A percentile compares a stretch with the other conserved stretches of the same genome.
phyloP scores from a whole-genome alignment of 2,888 invertebrate species.

The Sphaeridia pumilis region DNA sequence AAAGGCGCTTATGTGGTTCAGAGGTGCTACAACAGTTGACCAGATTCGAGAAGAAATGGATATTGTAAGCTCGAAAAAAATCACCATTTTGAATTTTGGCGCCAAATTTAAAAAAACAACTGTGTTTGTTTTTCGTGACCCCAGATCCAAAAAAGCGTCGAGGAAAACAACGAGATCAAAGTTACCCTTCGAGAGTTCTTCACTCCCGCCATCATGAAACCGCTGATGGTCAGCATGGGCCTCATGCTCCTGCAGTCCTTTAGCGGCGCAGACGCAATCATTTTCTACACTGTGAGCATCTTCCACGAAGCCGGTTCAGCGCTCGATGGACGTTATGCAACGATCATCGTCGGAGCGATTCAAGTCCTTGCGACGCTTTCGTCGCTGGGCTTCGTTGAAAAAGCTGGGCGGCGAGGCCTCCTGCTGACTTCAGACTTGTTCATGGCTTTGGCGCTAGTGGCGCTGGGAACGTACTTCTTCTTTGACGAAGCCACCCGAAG shows the following conservation, averaged over 20 bases:
- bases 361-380: constrained; percentile 45
- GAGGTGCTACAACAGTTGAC: constrained; percentile 48
- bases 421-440: constrained; percentile 61
- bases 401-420: constrained; percentile 64
- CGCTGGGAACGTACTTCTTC: constrained; percentile 62
- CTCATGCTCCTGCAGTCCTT: constrained; percentile 76
- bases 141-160: too few species aligned
- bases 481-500: constrained; percentile 35
- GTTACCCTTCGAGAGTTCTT: constrained; percentile 20
- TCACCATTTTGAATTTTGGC: background rate
- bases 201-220: constrained; percentile 53
- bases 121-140: too few species aligned
- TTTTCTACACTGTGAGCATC: constrained; percentile 62
- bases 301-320: constrained; percentile 56
- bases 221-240: constrained; percentile 59
- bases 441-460: constrained; percentile 57
- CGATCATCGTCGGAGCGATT: constrained; percentile 48
- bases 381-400: constrained; percentile 57
- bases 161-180: constrained; percentile 17
- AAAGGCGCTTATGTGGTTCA: constrained; percentile 55
- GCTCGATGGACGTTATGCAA: constrained; percentile 45
- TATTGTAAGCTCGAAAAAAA: constrained; percentile 18
- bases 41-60: constrained; percentile 28
- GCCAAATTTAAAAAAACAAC: background rate
- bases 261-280: constrained; percentile 70